These are phyloP conservation scores for Pimephales promelas DNA, from an alignment of 2,113 vertebrate species.

Conservation along the genomic window DNA sequence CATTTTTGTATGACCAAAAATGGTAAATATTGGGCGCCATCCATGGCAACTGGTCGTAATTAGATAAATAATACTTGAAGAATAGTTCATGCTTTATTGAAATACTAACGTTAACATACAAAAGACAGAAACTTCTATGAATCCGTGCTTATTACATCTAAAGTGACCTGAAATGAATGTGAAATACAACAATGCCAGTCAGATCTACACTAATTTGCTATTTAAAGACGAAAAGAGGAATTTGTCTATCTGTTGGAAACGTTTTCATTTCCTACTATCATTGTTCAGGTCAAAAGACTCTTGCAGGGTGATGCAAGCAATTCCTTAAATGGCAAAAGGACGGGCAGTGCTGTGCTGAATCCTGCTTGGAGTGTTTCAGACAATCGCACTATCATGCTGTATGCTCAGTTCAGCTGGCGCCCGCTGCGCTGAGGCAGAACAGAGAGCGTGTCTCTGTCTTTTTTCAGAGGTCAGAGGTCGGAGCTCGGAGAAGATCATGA, in stretches of 20 bases:
- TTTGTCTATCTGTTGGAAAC: constrained; percentile 26
- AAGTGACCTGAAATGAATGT: not conserved
- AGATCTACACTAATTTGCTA: not conserved
- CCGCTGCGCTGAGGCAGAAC: constrained; percentile 13
- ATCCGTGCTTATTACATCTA: not conserved
- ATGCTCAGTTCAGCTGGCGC: constrained; percentile 5
- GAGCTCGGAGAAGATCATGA: constrained; percentile 16
- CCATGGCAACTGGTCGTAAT: not conserved
- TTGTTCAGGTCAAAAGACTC: constrained; percentile 41
- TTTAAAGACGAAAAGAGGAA: not conserved
- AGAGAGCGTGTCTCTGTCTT: constrained; percentile 24
- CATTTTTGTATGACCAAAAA: not conserved
- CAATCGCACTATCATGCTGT: constrained; percentile 23
- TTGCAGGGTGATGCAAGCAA: constrained; percentile 41
- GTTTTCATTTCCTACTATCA: constrained; percentile 32
- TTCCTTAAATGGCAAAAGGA: constrained; percentile 59
- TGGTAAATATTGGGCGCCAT: not conserved
- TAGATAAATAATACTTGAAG: not conserved
- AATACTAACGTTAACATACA: not conserved
- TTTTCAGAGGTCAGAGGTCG: constrained; percentile 12
- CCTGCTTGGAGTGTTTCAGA: constrained; percentile 32
- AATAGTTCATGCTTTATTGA: not conserved
- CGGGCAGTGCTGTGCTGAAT: constrained; percentile 35
- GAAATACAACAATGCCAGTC: no score
- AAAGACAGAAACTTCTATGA: not conserved